Base-by-base conservation (phyloP, 1,140 invertebrate species). In the Mylabris phalerata region DNA sequence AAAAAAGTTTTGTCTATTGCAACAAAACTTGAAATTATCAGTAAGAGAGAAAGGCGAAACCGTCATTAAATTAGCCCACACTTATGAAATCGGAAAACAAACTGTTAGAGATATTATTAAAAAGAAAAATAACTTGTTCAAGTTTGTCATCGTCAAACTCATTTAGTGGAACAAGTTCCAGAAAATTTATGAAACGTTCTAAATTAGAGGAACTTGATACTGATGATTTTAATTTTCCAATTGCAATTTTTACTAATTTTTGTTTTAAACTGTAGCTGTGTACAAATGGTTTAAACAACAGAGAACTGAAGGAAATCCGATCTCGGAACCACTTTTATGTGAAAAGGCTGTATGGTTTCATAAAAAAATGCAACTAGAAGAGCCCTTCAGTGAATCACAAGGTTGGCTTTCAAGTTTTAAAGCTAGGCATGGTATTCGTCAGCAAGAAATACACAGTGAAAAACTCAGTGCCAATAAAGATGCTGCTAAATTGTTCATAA, bases 381-480 rank as follows among this genome's bases (percentile, higher is more conserved):
- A 9, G 9, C n/a, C 41, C 2, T 42, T 42, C 41, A 42, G 1
- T n/a, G 41, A 1, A 11, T n/a, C 9, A 9, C n/a, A 9, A n/a
- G 41, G 9, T n/a, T 42, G 41, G 41, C n/a, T 42, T n/a, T 9
- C 41, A 25, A 50, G 38, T 38, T 50, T 50, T 26, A 50, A 50
- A 38, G 11, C 26, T 38, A 27, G 48, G 38, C 48, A 50, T 50
- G 55, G 32, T 2, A 42, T 50, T 49, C 46, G 48, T 10, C 4
- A 26, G 11, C 47, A 50, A 32, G 27, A 10, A 10, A 42, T 50
- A 40, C 9, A 13, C 24, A 39, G 47, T 25, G 47, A 50, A 49
- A 50, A 43, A 49, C 47, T 57, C 11, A 48, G 44, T 27, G 11
- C 24, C 25, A 48, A 39, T 38, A 27, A 48, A 48, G 24, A 7